Conservation (phyloP, 1,140 invertebrate genomes). For the Chionoecetes opilio region DNA sequence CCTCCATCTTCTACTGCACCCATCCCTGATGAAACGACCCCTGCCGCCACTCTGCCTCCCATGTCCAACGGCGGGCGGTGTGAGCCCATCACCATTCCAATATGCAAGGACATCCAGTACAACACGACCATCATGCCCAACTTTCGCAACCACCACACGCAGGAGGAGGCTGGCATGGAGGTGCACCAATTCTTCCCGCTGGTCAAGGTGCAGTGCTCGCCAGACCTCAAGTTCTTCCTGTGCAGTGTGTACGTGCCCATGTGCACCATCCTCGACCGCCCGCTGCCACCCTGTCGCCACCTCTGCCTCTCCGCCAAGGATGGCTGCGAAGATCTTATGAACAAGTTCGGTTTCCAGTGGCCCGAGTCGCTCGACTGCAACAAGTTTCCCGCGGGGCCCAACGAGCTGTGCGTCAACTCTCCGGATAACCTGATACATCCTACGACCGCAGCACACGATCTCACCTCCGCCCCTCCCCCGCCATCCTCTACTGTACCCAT, state of each 20-base stretch:
- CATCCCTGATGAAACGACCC: too few species aligned
- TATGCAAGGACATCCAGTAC: conserved; percentile 93
- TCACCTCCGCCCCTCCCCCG: neutral
- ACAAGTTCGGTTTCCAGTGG: conserved; percentile 96
- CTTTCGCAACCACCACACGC: conserved; percentile 94
- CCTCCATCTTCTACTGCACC: too few species aligned
- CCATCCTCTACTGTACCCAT: neutral
- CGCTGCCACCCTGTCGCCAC: conserved; percentile 97
- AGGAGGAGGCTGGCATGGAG: conserved; percentile 97
- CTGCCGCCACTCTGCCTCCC: too few species aligned
- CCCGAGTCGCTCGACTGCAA: conserved; percentile 96
- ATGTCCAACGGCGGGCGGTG: too few species aligned
- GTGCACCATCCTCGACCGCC: conserved; percentile 98
- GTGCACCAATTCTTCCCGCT: conserved; percentile 96
- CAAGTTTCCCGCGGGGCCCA: conserved; percentile 91
- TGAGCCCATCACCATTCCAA: too few species aligned
- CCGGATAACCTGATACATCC: too few species aligned
- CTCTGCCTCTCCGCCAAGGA: conserved; percentile 92
- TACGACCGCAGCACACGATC: neutral
- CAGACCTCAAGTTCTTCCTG: too few species aligned
- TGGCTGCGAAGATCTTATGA: conserved; percentile 96
- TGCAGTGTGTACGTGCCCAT: conserved; percentile 97
- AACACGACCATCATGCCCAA: conserved; percentile 99
- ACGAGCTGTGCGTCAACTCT: conserved; percentile 94
- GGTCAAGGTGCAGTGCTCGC: conserved; percentile 98